A percentile compares a stretch with the other conserved stretches of the same genome.
Evolutionary conservation across 1,140 invertebrate genomes (phyloP).

Genomic region (Pissodes strobi): DNA sequence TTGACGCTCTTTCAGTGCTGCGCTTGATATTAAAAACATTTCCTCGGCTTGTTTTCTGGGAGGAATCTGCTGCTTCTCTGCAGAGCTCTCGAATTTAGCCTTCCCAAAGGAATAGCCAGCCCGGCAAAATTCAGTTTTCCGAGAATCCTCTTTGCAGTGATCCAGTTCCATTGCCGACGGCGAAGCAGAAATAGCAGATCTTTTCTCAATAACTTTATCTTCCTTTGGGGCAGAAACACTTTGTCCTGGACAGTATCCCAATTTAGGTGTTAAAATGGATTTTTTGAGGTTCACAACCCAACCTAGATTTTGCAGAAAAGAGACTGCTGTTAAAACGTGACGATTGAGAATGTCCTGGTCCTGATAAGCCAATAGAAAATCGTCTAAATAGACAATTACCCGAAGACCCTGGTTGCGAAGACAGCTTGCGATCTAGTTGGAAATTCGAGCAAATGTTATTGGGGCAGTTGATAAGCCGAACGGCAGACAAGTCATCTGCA

Average conservation of each 20-base stretch:
- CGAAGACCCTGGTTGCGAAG: too few relatives aligned
- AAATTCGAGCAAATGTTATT: conserved; percentile 21
- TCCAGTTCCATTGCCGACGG: neutral
- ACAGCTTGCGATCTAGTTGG: conserved; percentile 19
- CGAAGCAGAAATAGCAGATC: too few relatives aligned
- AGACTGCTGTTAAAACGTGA: neutral
- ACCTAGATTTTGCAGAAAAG: neutral
- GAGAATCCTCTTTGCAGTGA: too few relatives aligned
- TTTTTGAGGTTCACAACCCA: neutral
- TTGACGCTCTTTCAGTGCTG: neutral
- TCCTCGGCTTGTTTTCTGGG: neutral
- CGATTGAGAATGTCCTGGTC: neutral
- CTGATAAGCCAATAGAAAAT: conserved; percentile 22
- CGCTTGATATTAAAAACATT: neutral
- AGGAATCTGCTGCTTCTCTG: neutral
- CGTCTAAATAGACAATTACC: conserved; percentile 39
- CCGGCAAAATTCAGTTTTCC: neutral
- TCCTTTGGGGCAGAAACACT: neutral
- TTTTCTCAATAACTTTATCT: too few relatives aligned
- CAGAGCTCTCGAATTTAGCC: neutral
- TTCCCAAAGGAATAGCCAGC: neutral
- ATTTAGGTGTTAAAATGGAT: neutral
- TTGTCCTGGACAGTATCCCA: neutral
- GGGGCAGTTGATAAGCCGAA: too few relatives aligned
- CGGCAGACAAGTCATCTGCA: conserved; percentile 50